Evolutionary conservation across 2,797 vertebrate genomes (phyloP), one percentile per base, ranked within the genome.

Genomic region (Pteronotus mesoamericanus): DNA sequence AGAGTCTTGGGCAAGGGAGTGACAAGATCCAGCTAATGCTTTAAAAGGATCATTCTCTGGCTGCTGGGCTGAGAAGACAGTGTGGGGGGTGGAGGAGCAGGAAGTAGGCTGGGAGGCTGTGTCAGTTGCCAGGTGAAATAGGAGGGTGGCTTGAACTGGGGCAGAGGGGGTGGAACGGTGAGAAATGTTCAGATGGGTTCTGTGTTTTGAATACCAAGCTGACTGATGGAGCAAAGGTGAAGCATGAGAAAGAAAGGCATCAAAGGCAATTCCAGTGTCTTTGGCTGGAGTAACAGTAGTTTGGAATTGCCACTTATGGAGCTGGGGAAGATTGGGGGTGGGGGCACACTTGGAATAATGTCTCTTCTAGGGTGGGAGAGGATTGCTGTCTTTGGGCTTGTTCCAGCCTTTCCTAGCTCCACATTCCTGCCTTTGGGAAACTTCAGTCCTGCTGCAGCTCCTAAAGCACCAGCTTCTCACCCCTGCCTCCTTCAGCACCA

Each of bases 321-420:
- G 9, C 0, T 46, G 16, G 29, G 16, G 15, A 53, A 42, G 78
- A 37, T 4, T 0, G 14, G 1, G 7, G 5, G 3, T 44, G 16
- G 21, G 61, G 55, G 9, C 9, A n/a, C 69, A 51, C 59, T 82
- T 77, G 39, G 71, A 69, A n/a, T 61, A 39, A 75, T 0, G 10
- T n/a, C 12, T n/a, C 29, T 32, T 66, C 4, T 5, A 24, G 32
- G 48, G 37, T 19, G 55, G 68, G 78, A 85, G 34, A 75, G 29
- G 8, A 21, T 0, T 3, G 2, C 3, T 39, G 1, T 53, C 44
- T 14, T 0, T 29, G 42, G 22, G 12, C 12, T 61, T 32, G 4
- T 74, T 59, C 64, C 34, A 83, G 46, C 5, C 64, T 90, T 32
- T 51, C 75, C 14, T 29, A 91, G 55, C 4, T 61, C 89, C 0